phyloP scores from a whole-genome alignment of 2,888 invertebrate species.

The Habroteleia sp. region DNA sequence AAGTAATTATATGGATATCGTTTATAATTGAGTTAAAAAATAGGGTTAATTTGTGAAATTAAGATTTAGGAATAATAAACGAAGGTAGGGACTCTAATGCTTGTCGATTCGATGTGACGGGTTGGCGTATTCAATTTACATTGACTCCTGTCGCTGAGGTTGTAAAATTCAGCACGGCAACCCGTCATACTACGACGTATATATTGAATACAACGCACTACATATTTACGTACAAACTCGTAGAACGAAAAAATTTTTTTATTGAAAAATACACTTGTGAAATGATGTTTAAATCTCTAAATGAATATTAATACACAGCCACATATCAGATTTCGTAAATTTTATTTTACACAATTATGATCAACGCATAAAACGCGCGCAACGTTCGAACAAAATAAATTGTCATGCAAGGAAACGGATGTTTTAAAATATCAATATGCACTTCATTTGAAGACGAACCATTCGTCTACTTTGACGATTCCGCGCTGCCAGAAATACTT shows the following conservation, averaged over 20 bases:
- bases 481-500: too few species aligned
- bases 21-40: constrained; percentile 7
- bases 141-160: constrained; percentile 57
- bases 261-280: constrained; percentile 35
- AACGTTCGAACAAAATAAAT: too few species aligned
- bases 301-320: neutral
- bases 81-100: constrained; percentile 54
- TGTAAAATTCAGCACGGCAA: constrained; percentile 62
- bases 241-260: constrained; percentile 26
- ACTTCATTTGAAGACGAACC: too few species aligned
- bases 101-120: constrained; percentile 58
- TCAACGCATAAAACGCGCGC: too few species aligned
- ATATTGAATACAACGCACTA: constrained; percentile 53
- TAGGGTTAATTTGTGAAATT: constrained; percentile 35
- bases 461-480: too few species aligned
- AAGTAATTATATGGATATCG: neutral
- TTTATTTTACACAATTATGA: too few species aligned
- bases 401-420: too few species aligned
- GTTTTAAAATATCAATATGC: too few species aligned
- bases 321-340: too few species aligned
- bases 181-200: constrained; percentile 58
- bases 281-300: constrained; percentile 18
- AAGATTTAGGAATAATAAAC: constrained; percentile 57
- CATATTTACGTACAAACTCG: constrained; percentile 49
- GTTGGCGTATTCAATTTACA: constrained; percentile 61